These are phyloP conservation scores for Drosophila albomicans DNA, from an alignment of 1,140 invertebrate genomes.

Conservation along the genomic window DNA sequence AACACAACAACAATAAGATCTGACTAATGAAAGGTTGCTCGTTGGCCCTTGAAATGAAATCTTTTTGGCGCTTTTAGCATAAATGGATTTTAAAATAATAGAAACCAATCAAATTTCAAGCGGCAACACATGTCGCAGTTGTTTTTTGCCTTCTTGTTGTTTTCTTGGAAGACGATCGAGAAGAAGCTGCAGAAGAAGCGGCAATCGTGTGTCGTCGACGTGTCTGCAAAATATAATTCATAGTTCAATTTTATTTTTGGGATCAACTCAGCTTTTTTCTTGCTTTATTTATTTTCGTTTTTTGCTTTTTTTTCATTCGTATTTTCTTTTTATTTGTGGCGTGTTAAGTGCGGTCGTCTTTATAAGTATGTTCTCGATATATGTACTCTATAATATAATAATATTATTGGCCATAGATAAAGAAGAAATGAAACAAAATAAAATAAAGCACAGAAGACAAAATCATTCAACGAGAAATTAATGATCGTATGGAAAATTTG, in stretches of 20 bases:
- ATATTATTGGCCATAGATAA: conserved; percentile 34
- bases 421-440: conserved; percentile 1
- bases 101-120: conserved; percentile 55
- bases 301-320: not conserved
- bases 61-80: conserved; percentile 45
- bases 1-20: conserved; percentile 18
- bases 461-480: conserved; percentile 72
- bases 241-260: conserved; percentile 61
- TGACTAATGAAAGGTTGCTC: conserved; percentile 20
- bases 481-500: conserved; percentile 74
- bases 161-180: conserved; percentile 18
- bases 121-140: conserved; percentile 44
- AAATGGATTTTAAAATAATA: conserved; percentile 70
- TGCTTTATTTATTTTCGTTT: conserved; percentile 20
- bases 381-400: conserved; percentile 32
- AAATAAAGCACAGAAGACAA: conserved; percentile 62
- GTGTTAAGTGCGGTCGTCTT: conserved; percentile 52
- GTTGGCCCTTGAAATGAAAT: conserved; percentile 41
- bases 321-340: conserved; percentile 23
- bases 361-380: conserved; percentile 39
- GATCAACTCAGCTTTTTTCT: conserved; percentile 4
- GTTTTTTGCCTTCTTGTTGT: conserved; percentile 3
- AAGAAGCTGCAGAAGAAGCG: conserved; percentile 23
- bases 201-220: conserved; percentile 62
- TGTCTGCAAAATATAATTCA: conserved; percentile 74